Evolutionary conservation across 2,888 invertebrate genomes (phyloP).

Genomic region (Mayetiola destructor): DNA sequence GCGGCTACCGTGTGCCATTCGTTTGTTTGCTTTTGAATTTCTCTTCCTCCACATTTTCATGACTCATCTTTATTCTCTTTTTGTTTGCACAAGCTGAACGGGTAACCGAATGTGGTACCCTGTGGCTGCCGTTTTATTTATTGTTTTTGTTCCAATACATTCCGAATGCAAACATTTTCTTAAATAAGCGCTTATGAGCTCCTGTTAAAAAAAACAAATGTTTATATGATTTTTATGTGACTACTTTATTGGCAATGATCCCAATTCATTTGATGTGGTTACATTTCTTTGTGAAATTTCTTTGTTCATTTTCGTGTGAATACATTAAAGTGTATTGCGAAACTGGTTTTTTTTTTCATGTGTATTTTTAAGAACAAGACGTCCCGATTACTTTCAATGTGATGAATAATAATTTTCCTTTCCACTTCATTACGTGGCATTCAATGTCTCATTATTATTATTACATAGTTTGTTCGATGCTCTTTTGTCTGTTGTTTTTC

Average conservation of each 20-base stretch:
- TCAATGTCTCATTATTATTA: too few species aligned
- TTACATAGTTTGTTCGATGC: not conserved
- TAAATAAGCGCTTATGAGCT: not conserved
- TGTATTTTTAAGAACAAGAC: too few species aligned
- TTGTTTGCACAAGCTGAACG: not conserved
- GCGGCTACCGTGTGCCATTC: too few species aligned
- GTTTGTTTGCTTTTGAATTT: not conserved
- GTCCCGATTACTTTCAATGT: not conserved
- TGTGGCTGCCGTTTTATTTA: not conserved
- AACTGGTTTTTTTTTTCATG: not conserved
- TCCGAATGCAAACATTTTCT: not conserved
- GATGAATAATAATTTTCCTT: not conserved
- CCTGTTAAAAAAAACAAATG: slow-evolving; percentile 10
- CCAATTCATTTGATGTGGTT: not conserved
- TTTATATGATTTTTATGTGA: slow-evolving; percentile 11
- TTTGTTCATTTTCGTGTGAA: not conserved
- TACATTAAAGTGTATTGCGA: not conserved
- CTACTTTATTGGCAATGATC: not conserved
- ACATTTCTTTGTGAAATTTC: not conserved
- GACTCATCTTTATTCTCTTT: not conserved
- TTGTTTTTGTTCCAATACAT: not conserved
- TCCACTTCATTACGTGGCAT: not conserved
- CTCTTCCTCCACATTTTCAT: not conserved
- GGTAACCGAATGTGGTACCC: not conserved
- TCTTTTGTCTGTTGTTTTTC: not conserved